Evolutionary conservation across 2,113 vertebrate genomes (phyloP).

Genomic region (Epinephelus lanceolatus): DNA sequence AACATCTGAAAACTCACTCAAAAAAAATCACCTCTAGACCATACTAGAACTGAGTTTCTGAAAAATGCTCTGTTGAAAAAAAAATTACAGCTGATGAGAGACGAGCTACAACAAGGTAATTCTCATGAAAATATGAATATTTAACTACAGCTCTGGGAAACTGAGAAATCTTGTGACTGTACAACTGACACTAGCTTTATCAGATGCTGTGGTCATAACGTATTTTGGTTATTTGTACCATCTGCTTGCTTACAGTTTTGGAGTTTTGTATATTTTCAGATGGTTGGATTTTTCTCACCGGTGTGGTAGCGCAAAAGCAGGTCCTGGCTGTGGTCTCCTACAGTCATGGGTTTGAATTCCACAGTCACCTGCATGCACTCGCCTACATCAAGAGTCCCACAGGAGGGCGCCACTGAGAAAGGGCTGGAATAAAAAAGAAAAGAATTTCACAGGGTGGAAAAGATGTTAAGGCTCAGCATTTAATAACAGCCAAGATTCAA

Average conservation of each 20-base stretch:
- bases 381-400: slow-evolving; percentile 83
- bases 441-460: neutral
- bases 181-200: neutral
- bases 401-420: slow-evolving; percentile 85
- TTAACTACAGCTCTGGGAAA: slow-evolving; percentile 1
- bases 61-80: neutral
- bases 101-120: slow-evolving; percentile 3
- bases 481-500: neutral
- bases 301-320: slow-evolving; percentile 87
- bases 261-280: neutral
- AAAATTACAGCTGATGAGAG: neutral
- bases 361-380: slow-evolving; percentile 87
- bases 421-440: slow-evolving; percentile 81
- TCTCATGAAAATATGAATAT: slow-evolving; percentile 5
- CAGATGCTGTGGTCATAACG: neutral
- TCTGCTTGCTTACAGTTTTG: neutral
- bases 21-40: neutral
- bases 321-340: slow-evolving; percentile 80
- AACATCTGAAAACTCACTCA: neutral
- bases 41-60: neutral
- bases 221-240: neutral
- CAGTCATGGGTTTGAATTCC: slow-evolving; percentile 84
- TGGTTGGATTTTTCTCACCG: slow-evolving; percentile 58
- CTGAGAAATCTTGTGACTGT: neutral
- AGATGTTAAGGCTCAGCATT: neutral